These are phyloP conservation scores for Hyperoplus lanceolatus DNA, from an alignment of 2,797 vertebrate species.

Conservation along the genomic window DNA sequence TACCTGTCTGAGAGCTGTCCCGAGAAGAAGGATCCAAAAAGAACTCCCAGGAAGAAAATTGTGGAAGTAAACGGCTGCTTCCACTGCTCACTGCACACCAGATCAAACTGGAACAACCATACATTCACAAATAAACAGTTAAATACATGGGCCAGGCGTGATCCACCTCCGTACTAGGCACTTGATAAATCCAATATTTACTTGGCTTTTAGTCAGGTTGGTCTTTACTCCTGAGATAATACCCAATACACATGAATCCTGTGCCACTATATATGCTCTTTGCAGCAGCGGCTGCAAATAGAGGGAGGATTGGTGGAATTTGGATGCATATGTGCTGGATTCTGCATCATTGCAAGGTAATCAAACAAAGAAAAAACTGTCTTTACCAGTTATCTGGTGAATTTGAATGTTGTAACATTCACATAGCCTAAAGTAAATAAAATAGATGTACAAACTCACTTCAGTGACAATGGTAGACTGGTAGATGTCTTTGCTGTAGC, in stretches of 20 bases:
- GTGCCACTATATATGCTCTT: background rate
- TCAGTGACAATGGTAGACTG: slow-evolving; percentile 86
- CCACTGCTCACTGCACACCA: slow-evolving; percentile 90
- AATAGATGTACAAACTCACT: slow-evolving; percentile 61
- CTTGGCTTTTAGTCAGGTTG: background rate
- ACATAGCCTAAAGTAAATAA: background rate
- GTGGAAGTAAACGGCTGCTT: slow-evolving; percentile 89
- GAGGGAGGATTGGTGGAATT: background rate
- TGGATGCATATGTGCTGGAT: background rate
- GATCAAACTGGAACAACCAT: slow-evolving; percentile 85
- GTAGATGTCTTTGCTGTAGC: slow-evolving; percentile 85
- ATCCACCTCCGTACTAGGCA: background rate
- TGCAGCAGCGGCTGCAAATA: background rate
- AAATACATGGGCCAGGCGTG: background rate
- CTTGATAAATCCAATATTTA: background rate
- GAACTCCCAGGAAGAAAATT: slow-evolving; percentile 88
- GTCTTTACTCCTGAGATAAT: background rate
- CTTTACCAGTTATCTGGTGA: too few relatives aligned
- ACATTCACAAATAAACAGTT: background rate
- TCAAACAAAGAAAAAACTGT: background rate
- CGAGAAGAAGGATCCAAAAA: slow-evolving; percentile 89
- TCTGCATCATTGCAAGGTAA: background rate
- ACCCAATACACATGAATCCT: background rate
- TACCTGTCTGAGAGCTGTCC: slow-evolving; percentile 94
- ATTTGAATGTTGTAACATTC: background rate